Base-by-base conservation (phyloP, 2,797 vertebrate species). In the Lepilemur septentrionalis region DNA sequence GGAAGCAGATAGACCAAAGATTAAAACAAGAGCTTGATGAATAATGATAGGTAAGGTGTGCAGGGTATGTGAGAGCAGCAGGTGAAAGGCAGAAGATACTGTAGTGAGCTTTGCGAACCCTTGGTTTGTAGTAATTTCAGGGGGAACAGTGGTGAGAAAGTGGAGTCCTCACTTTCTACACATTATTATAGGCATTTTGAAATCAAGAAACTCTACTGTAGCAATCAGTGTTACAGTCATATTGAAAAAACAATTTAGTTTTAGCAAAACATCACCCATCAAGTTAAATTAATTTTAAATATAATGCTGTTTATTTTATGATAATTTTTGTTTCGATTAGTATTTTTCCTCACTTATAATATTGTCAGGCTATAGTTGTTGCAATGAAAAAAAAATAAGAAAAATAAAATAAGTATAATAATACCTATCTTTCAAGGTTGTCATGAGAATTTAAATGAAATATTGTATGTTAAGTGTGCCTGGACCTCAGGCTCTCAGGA, bases 281-380 rank as follows among this genome's bases (percentile, higher is more conserved):
- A 75, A 59, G 23, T 81, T 82, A 73, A 90, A 38, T 89, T 84
- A 94, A 50, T 92, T 73, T 61, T 79, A 72, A 84, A 59, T 73
- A 93, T 38, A 72, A 65, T 84, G 30, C 48, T 86, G 8, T 91
- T 91, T 17, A 41, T 85, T 91, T 86, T 92, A 61, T 43, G 67
- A 50, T 73, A 61, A 73, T 90, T 96, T 90, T 96, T 88, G 55
- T 81, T 92, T 92, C 95, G 9, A 25, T 25, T 57, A 57, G 22
- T 57, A 22, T 69, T 32, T 96, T 86, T 95, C 13, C 41, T 91
- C 22, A 89, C 14, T 32, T 89, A 0, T 91, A 48, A 48, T 48
- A 48, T 48, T 48, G 48, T 48, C 48, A 48, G 48, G 48, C 48
- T 48, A 48, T 48, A 48, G 48, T 48, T 13, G 48, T 48, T 48